Evolutionary conservation across 2,797 vertebrate species (phyloP).

Genomic region (Gallinago solitaria): DNA sequence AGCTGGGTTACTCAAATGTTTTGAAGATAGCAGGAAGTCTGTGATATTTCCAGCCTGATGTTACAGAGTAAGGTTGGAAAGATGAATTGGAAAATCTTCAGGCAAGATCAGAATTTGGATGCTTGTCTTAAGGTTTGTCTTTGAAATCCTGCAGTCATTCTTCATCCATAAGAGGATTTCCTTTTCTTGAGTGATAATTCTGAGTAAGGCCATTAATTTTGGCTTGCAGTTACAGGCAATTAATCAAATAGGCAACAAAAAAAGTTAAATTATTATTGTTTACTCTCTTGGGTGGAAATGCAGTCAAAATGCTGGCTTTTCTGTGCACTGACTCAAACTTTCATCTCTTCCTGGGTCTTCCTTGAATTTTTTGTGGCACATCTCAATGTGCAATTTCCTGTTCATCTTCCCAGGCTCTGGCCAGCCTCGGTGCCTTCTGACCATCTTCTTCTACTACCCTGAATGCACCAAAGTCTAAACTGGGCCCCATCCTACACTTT

Average conservation of each 20-base stretch:
- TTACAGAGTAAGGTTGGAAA: background rate
- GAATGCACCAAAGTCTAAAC: background rate
- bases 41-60: background rate
- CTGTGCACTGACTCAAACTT: background rate
- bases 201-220: constrained; percentile 10
- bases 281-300: background rate
- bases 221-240: background rate
- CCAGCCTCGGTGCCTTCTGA: background rate
- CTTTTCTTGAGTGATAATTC: background rate
- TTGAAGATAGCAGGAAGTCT: background rate
- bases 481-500: background rate
- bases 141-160: background rate
- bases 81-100: background rate
- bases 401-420: background rate
- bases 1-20: background rate
- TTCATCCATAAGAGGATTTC: background rate
- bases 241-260: constrained; percentile 6
- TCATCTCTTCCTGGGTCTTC: background rate
- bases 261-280: background rate
- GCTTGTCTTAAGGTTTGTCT: background rate
- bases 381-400: background rate
- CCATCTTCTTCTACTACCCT: background rate
- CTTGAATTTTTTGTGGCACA: background rate
- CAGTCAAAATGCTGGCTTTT: background rate
- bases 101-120: background rate